These are phyloP conservation scores for Drosophila recens DNA, from an alignment of 2,888 invertebrate species.

Conservation along the genomic window DNA sequence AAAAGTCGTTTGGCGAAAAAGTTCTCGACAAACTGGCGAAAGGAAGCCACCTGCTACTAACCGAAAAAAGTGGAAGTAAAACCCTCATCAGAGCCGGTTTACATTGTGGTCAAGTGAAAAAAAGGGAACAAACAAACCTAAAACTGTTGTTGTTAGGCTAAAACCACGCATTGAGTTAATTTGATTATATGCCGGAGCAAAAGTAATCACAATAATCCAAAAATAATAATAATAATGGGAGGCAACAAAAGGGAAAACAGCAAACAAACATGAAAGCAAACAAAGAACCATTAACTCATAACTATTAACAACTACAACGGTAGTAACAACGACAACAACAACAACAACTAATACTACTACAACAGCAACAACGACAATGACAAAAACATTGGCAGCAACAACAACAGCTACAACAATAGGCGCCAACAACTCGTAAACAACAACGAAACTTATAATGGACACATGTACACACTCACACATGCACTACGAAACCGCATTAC, in stretches of 20 bases:
- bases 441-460: slow-evolving; percentile 80
- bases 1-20: slow-evolving; percentile 68
- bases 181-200: slow-evolving; percentile 76
- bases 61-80: not conserved
- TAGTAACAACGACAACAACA: slow-evolving; percentile 5
- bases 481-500: slow-evolving; percentile 66
- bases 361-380: slow-evolving; percentile 1
- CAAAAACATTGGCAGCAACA: slow-evolving; percentile 9
- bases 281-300: slow-evolving; percentile 81
- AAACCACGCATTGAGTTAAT: slow-evolving; percentile 60
- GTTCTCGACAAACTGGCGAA: slow-evolving; percentile 24
- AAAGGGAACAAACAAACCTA: not conserved
- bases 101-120: slow-evolving; percentile 19
- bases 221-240: slow-evolving; percentile 80
- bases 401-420: slow-evolving; percentile 24
- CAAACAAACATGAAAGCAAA: slow-evolving; percentile 57
- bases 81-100: slow-evolving; percentile 32
- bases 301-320: slow-evolving; percentile 75
- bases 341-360: not conserved
- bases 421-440: slow-evolving; percentile 76
- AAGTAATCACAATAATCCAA: slow-evolving; percentile 80
- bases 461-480: slow-evolving; percentile 59
- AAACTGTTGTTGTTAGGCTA: slow-evolving; percentile 19
- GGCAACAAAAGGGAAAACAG: slow-evolving; percentile 45
- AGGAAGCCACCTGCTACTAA: slow-evolving; percentile 31